Conservation (phyloP, 2,797 vertebrate species). For the Remorina albescens region DNA sequence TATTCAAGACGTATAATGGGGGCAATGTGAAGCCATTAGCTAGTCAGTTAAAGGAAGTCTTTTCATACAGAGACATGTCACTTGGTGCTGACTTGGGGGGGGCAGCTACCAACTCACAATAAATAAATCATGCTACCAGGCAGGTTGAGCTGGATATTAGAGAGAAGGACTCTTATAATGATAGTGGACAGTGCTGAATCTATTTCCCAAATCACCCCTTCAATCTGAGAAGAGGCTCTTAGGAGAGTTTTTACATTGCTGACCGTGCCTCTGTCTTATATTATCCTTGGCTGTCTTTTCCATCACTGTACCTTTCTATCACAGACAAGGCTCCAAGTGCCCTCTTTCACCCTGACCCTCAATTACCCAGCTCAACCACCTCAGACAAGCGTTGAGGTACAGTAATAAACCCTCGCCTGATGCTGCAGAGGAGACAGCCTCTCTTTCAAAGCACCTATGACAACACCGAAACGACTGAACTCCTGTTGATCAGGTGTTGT, state of each 20-base stretch:
- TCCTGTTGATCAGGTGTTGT: conserved; percentile 68
- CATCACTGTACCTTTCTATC: conserved; percentile 66
- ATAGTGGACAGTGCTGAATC: conserved; percentile 55
- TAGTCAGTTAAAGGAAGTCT: conserved; percentile 29
- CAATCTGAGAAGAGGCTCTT: conserved; percentile 58
- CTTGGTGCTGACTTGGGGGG: conserved; percentile 23
- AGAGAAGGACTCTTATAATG: conserved; percentile 55
- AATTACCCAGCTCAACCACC: conserved; percentile 80
- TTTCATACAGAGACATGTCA: conserved; percentile 43
- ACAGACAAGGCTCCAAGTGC: conserved; percentile 68
- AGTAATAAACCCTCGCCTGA: conserved; percentile 75
- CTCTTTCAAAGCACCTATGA: conserved; percentile 73
- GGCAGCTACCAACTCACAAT: conserved; percentile 28
- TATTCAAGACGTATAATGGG: conserved; percentile 29
- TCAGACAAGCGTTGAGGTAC: conserved; percentile 79
- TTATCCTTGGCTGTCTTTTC: conserved; percentile 65
- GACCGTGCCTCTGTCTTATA: conserved; percentile 71
- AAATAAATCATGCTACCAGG: conserved; percentile 56
- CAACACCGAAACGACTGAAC: conserved; percentile 70
- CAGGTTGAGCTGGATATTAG: conserved; percentile 53
- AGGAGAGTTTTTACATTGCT: conserved; percentile 73
- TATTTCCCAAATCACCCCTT: conserved; percentile 71
- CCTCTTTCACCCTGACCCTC: conserved; percentile 78
- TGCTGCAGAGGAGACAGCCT: conserved; percentile 50
- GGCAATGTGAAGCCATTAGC: conserved; percentile 40